These are phyloP conservation scores for Tetragnatha montana DNA, from an alignment of 2,888 invertebrate species.

Conservation along the genomic window DNA sequence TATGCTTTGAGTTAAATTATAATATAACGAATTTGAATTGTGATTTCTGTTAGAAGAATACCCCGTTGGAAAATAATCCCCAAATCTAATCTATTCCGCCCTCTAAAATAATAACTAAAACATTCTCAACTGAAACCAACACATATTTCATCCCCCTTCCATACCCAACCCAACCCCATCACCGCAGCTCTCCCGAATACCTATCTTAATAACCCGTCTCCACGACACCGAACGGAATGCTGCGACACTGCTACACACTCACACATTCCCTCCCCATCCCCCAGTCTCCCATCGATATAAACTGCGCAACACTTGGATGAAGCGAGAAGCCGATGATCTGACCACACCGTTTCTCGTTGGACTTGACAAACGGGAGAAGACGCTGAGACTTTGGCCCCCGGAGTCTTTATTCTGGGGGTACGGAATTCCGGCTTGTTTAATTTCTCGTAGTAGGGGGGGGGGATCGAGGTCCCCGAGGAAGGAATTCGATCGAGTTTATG, in stretches of 20 bases:
- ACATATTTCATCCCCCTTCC: background rate
- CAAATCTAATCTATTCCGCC: too few species aligned
- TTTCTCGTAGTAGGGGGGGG: background rate
- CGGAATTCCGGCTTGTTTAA: background rate
- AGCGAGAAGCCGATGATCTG: background rate
- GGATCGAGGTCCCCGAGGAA: background rate
- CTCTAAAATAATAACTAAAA: too few species aligned
- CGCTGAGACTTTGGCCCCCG: background rate
- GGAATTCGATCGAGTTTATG: background rate
- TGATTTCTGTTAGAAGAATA: background rate
- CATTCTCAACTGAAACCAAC: too few species aligned
- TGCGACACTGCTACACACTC: background rate
- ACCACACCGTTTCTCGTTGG: background rate
- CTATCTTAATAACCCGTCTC: slow-evolving; percentile 18
- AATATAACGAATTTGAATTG: background rate
- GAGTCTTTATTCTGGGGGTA: background rate
- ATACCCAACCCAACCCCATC: background rate
- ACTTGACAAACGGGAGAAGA: background rate
- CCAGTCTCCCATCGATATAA: background rate
- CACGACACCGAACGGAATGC: slow-evolving; percentile 29
- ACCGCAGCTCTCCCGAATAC: slow-evolving; percentile 16
- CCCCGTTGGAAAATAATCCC: background rate
- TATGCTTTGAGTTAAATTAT: background rate
- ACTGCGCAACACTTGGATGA: background rate
- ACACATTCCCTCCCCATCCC: too few species aligned